phyloP scores from a whole-genome alignment of 92 coral and sea anemone genomes.

The Micromussa lordhowensis region DNA sequence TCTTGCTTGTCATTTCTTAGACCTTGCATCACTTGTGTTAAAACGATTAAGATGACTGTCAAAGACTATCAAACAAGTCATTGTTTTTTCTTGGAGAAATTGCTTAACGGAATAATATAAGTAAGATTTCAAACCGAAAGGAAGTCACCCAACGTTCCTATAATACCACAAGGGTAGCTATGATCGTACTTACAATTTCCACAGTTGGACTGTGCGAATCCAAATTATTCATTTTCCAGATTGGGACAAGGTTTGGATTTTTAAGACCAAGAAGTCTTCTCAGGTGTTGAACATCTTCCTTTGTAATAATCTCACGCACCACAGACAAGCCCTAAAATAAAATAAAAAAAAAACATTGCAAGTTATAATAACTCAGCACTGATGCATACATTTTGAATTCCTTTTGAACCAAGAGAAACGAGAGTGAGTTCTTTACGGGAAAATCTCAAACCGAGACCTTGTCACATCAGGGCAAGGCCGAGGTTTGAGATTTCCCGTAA shows the following conservation, averaged over 20 bases:
- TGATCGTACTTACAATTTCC: neutral
- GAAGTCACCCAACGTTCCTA: too few species aligned
- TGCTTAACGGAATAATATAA: too few species aligned
- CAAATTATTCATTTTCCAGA: neutral
- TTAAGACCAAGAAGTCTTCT: conserved; percentile 4
- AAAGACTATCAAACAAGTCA: too few species aligned
- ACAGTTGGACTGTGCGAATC: neutral
- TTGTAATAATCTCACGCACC: neutral
- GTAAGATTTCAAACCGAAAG: too few species aligned
- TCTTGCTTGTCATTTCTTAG: neutral
- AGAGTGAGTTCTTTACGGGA: too few species aligned
- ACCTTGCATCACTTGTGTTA: too few species aligned
- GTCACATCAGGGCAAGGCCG: too few species aligned
- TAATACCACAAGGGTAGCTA: too few species aligned
- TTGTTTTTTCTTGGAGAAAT: too few species aligned
- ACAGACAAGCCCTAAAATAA: neutral
- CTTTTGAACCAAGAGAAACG: neutral
- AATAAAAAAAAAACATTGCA: neutral
- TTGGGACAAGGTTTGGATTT: conserved; percentile 13
- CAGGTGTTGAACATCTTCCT: neutral
- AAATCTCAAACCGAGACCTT: too few species aligned
- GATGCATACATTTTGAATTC: neutral
- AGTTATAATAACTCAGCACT: neutral
- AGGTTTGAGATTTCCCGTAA: too few species aligned
- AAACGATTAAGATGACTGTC: neutral